Conservation (phyloP, 2,113 vertebrate species). For the Suncus etruscus region DNA sequence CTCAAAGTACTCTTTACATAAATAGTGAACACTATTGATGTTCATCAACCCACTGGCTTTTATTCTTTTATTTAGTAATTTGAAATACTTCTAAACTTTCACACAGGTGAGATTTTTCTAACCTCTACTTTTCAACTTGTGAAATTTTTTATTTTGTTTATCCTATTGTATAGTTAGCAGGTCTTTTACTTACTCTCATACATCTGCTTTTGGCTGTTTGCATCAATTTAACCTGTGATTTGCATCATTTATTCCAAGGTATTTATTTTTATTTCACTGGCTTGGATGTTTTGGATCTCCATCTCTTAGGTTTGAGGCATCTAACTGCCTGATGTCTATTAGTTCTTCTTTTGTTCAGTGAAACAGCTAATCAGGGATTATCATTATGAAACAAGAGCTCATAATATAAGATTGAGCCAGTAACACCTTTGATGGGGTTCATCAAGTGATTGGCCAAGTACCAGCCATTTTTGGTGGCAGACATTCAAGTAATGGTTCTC, state of each 20-base stretch:
- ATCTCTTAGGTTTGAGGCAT: background rate
- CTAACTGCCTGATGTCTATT: background rate
- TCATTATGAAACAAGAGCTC: background rate
- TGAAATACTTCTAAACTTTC: conserved; percentile 18
- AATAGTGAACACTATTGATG: background rate
- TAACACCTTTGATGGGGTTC: too few relatives aligned
- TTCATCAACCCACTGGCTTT: background rate
- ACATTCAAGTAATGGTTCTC: background rate
- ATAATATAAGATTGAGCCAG: background rate
- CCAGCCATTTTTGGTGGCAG: background rate
- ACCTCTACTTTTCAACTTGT: background rate
- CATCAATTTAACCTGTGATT: background rate
- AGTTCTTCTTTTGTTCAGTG: background rate
- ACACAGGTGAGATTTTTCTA: background rate
- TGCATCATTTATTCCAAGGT: background rate
- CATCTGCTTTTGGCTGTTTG: background rate
- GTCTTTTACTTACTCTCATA: background rate
- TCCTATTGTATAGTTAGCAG: background rate
- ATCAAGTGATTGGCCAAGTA: background rate
- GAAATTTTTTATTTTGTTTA: background rate
- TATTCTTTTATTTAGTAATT: conserved; percentile 20
- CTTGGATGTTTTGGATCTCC: background rate
- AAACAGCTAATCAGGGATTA: background rate
- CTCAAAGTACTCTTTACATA: background rate
- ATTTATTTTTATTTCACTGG: background rate